Conservation (phyloP, 2,113 vertebrate species). For the Pelobates fuscus region DNA sequence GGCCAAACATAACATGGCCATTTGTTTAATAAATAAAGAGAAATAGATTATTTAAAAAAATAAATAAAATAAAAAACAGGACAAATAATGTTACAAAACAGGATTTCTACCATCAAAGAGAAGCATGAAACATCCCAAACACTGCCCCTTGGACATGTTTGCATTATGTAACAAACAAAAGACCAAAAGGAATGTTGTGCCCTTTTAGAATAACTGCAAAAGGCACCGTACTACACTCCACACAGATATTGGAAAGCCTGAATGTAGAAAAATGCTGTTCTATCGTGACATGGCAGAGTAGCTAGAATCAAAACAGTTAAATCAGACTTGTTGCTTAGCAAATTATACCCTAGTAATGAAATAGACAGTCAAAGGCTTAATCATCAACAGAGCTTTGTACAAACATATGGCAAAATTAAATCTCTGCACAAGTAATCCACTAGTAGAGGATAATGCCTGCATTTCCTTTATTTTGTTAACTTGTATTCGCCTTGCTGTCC, state of each 20-base stretch:
- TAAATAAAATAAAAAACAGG: too few species aligned
- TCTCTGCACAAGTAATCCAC: neutral
- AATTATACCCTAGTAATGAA: neutral
- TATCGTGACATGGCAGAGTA: neutral
- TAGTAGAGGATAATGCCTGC: neutral
- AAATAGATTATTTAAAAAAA: too few species aligned
- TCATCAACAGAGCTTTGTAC: neutral
- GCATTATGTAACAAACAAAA: too few species aligned
- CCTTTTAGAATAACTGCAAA: too few species aligned
- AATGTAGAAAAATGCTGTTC: neutral
- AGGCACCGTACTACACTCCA: too few species aligned
- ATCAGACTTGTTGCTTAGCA: neutral
- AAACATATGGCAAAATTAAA: constrained; percentile 3
- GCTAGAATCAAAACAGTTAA: neutral
- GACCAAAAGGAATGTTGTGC: too few species aligned
- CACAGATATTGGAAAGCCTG: neutral
- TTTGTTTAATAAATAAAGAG: too few species aligned
- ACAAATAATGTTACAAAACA: too few species aligned
- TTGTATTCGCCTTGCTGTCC: neutral
- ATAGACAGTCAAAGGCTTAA: neutral
- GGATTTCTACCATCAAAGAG: too few species aligned
- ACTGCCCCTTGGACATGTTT: too few species aligned
- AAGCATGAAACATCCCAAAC: too few species aligned
- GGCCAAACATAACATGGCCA: too few species aligned
- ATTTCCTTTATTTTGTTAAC: neutral